phyloP scores from a whole-genome alignment of 2,797 vertebrate species.

The Danio aesculapii region DNA sequence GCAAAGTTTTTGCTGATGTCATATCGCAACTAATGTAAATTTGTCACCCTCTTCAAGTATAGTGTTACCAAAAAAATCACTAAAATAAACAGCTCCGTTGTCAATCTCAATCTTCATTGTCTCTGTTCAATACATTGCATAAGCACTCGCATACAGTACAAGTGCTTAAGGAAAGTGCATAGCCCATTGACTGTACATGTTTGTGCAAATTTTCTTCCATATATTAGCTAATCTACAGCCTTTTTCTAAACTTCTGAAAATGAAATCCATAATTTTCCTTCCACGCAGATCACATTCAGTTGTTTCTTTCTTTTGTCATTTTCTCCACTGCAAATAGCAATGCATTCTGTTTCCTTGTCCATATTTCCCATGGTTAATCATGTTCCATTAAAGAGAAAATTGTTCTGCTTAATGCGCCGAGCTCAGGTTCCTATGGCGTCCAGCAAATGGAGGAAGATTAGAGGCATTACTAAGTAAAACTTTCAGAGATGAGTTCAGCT shows the following conservation, averaged over 20 bases:
- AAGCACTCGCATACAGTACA: too few relatives aligned
- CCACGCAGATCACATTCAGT: not conserved
- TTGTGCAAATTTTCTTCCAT: not conserved
- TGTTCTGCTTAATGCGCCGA: conserved; percentile 59
- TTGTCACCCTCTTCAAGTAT: too few relatives aligned
- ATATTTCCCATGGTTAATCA: conserved; percentile 49
- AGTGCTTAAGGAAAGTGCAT: too few relatives aligned
- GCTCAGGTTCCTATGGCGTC: conserved; percentile 43
- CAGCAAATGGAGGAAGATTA: conserved; percentile 77
- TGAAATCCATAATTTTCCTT: not conserved
- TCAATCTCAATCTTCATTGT: too few relatives aligned
- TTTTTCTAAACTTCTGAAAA: not conserved
- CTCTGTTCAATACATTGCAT: too few relatives aligned
- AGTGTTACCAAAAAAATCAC: not conserved
- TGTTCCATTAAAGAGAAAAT: conserved; percentile 59
- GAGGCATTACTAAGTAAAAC: conserved; percentile 74
- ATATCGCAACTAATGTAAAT: too few relatives aligned
- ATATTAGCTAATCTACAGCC: not conserved
- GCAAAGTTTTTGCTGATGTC: too few relatives aligned
- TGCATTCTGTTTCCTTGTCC: conserved; percentile 45
- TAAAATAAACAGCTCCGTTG: not conserved
- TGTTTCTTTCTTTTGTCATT: conserved; percentile 13
- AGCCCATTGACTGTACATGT: conserved; percentile 2
- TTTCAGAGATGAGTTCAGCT: conserved; percentile 56
- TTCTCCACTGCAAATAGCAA: conserved; percentile 32